Conservation (phyloP, 2,113 vertebrate species). For the Aramus guarauna region DNA sequence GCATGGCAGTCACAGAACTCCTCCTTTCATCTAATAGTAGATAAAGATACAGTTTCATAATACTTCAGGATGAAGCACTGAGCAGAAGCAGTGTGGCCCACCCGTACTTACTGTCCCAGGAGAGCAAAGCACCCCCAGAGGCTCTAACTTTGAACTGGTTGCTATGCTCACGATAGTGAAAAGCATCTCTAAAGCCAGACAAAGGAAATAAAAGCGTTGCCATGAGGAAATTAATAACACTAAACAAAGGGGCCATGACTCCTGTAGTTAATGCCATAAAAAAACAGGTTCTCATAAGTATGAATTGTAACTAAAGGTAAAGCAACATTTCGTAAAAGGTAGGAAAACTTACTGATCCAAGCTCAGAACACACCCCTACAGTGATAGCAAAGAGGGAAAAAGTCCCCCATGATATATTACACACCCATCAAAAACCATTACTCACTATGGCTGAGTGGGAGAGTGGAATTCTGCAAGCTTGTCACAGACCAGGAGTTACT, state of each 20-base stretch:
- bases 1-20: not conserved
- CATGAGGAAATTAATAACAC: not conserved
- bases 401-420: not conserved
- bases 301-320: not conserved
- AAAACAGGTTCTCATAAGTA: not conserved
- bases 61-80: not conserved
- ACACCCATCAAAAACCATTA: not conserved
- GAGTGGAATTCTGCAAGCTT: not conserved
- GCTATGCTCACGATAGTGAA: not conserved
- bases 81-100: not conserved
- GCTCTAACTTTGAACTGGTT: not conserved
- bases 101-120: not conserved
- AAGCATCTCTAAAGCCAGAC: not conserved
- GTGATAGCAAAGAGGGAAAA: not conserved
- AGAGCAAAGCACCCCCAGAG: not conserved
- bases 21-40: not conserved
- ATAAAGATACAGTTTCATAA: not conserved
- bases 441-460: not conserved
- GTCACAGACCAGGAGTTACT: not conserved
- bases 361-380: not conserved
- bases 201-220: not conserved
- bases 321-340: not conserved
- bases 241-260: not conserved
- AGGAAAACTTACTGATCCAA: not conserved
- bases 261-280: not conserved